Conservation (phyloP, 1,140 invertebrate genomes). For the Drosophila kikkawai region DNA sequence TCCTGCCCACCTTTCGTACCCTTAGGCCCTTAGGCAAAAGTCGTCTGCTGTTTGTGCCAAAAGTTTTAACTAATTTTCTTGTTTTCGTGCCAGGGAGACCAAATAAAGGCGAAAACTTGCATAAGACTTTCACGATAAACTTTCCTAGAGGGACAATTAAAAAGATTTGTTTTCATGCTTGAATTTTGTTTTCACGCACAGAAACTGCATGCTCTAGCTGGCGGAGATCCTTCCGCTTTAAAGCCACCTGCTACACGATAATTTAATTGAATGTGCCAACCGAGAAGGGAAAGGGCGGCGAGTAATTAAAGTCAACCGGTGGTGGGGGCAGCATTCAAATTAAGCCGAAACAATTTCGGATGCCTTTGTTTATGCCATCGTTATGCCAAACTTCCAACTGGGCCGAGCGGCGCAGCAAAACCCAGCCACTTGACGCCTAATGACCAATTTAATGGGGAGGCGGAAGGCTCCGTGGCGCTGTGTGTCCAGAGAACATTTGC, state of each 20-base stretch:
- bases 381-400: conserved; percentile 27
- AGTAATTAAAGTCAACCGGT: conserved; percentile 37
- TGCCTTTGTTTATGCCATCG: conserved; percentile 51
- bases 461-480: conserved; percentile 37
- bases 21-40: conserved; percentile 32
- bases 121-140: conserved; percentile 57
- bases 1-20: conserved; percentile 6
- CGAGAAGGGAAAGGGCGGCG: conserved; percentile 13
- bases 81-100: conserved; percentile 51
- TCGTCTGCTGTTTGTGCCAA: conserved; percentile 62
- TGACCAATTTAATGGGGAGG: conserved; percentile 76
- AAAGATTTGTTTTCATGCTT: conserved; percentile 67
- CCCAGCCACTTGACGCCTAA: conserved; percentile 77
- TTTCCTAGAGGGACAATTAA: conserved; percentile 70
- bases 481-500: conserved; percentile 67
- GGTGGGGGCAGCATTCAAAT: conserved; percentile 58
- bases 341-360: conserved; percentile 74
- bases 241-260: conserved; percentile 56
- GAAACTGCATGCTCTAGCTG: conserved; percentile 12
- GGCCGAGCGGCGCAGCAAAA: conserved; percentile 38
- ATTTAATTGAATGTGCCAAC: conserved; percentile 45
- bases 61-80: conserved; percentile 78
- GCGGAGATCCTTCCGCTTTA: conserved; percentile 35
- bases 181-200: conserved; percentile 43
- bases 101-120: conserved; percentile 60